A percentile compares a stretch with the other conserved stretches of the same genome.
phyloP scores from a whole-genome alignment of 2,888 invertebrate species.

The Callyntrura sp. region DNA sequence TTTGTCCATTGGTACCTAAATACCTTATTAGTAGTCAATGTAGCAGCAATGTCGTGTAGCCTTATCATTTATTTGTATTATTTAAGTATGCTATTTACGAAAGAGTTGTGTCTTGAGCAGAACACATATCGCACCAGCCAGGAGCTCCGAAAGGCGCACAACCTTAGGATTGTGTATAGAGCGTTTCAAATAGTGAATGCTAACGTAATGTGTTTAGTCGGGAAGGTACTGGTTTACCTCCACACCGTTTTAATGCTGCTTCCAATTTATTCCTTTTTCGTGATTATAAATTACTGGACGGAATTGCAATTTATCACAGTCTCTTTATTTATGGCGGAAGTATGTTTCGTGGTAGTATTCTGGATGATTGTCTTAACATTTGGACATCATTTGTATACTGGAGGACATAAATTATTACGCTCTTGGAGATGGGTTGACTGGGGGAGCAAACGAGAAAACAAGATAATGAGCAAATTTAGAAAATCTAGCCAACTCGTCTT shows the following conservation, averaged over 20 bases:
- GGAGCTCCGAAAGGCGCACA: no score
- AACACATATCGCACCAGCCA: no score
- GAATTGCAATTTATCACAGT: neutral
- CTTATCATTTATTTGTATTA: no score
- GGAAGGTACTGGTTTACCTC: neutral
- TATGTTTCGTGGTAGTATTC: neutral
- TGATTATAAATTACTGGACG: neutral
- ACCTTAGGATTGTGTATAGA: no score
- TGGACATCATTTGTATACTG: neutral
- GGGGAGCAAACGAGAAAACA: neutral
- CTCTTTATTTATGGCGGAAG: neutral
- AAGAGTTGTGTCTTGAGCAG: no score
- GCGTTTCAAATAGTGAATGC: neutral
- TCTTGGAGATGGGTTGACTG: neutral
- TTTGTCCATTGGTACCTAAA: no score
- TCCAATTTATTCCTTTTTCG: neutral
- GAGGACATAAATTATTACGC: neutral
- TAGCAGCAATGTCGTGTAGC: no score
- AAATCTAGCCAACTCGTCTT: neutral
- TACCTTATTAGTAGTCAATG: no score
- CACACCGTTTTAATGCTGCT: neutral
- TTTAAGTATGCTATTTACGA: no score
- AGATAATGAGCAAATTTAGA: neutral
- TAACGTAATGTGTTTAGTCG: neutral
- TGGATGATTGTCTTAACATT: neutral